Percentiles rank a stretch among this genome's conserved stretches.
These are phyloP conservation scores for Agrilus biguttatus DNA, from an alignment of 2,888 invertebrate genomes.

Conservation along the genomic window DNA sequence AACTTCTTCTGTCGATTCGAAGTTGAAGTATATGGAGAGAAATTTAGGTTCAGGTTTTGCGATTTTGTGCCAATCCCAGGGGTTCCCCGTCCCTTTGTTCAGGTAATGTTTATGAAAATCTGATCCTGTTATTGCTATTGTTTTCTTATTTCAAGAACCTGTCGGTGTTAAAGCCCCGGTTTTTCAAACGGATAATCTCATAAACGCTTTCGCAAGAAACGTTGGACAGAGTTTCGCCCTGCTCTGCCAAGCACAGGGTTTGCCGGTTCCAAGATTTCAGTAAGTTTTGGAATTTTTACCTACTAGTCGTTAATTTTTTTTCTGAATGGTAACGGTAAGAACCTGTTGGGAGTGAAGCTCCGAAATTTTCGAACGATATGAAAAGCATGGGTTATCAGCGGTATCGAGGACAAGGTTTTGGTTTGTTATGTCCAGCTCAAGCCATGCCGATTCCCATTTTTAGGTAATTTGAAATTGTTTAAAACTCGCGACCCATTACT, in stretches of 20 bases:
- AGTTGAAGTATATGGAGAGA: constrained; percentile 54
- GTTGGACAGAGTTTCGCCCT: constrained; percentile 49
- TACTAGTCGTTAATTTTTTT: constrained; percentile 1
- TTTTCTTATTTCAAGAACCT: constrained; percentile 37
- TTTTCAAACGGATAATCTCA: constrained; percentile 53
- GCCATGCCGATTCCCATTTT: constrained; percentile 46
- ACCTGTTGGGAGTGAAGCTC: constrained; percentile 47
- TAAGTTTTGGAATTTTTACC: constrained; percentile 6
- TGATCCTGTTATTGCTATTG: neutral
- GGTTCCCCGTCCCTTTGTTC: constrained; percentile 41
- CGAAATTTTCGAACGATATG: constrained; percentile 44
- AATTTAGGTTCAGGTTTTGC: constrained; percentile 47
- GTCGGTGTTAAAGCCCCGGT: constrained; percentile 59
- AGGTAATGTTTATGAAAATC: constrained; percentile 12
- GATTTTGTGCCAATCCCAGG: constrained; percentile 63
- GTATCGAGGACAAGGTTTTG: constrained; percentile 41
- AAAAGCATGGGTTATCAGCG: constrained; percentile 48
- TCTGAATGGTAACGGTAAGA: constrained; percentile 31
- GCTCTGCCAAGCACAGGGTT: constrained; percentile 66
- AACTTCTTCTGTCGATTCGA: constrained; percentile 52
- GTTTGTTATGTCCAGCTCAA: constrained; percentile 56
- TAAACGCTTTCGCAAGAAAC: constrained; percentile 51
- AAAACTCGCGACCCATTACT: constrained; percentile 1
- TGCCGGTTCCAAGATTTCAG: constrained; percentile 35
- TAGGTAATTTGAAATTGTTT: constrained; percentile 34